Evolutionary conservation across 2,113 vertebrate genomes (phyloP).

Genomic region (Carettochelys insculpta): DNA sequence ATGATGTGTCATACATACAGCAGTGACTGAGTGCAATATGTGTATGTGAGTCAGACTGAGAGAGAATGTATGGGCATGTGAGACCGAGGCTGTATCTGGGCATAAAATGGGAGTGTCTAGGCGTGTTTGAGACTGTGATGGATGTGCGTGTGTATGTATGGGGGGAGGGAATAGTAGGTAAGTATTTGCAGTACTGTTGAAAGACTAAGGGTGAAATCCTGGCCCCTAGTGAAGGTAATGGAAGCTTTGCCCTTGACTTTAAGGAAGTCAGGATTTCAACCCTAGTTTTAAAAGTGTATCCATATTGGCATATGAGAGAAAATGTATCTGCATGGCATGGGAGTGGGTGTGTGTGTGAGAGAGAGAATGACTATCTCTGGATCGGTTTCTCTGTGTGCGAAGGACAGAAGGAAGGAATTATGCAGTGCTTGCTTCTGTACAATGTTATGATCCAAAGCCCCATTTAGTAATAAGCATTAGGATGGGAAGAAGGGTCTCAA

Average conservation of each 20-base stretch:
- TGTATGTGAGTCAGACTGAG: not conserved
- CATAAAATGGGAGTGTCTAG: constrained; percentile 9
- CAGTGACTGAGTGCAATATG: not conserved
- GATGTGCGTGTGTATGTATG: not conserved
- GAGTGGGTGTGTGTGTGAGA: not conserved
- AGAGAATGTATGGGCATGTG: not conserved
- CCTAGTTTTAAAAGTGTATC: not conserved
- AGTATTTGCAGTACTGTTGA: fast-evolving
- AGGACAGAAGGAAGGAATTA: fast-evolving
- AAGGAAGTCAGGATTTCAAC: not conserved
- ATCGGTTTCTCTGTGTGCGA: too few relatives aligned
- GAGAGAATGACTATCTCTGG: too few relatives aligned
- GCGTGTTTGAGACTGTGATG: not conserved
- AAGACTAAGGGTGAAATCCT: not conserved
- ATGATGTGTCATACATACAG: not conserved
- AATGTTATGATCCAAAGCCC: fast-evolving
- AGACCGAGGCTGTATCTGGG: not conserved
- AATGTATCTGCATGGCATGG: not conserved
- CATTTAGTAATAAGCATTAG: not conserved
- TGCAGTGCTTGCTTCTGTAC: fast-evolving
- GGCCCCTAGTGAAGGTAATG: fast-evolving
- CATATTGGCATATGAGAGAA: not conserved
- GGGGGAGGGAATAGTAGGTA: not conserved
- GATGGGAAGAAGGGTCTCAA: not conserved
- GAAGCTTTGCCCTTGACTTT: fast-evolving